Evolutionary conservation across 1,140 invertebrate species (phyloP).

Genomic region (Pogonognathellus flavescens): DNA sequence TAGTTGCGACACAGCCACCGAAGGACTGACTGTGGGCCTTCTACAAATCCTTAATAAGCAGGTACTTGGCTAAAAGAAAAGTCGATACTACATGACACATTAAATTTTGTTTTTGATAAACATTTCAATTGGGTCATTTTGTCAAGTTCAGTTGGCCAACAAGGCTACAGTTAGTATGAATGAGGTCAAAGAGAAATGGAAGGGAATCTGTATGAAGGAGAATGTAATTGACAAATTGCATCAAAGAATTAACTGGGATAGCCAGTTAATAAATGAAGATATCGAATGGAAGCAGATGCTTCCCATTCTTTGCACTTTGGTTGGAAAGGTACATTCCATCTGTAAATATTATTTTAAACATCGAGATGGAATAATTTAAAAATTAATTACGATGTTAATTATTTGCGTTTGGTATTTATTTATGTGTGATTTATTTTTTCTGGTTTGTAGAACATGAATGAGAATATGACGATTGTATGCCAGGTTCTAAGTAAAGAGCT

Average conservation of each 20-base stretch:
- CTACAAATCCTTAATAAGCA: constrained; percentile 14
- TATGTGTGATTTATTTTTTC: constrained; percentile 74
- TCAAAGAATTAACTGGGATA: not conserved
- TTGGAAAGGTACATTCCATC: not conserved
- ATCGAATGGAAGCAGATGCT: not conserved
- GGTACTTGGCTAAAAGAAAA: constrained; percentile 6
- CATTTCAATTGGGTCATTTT: constrained; percentile 15
- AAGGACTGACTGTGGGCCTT: constrained; percentile 80
- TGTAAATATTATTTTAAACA: no score
- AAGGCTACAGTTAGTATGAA: constrained; percentile 68
- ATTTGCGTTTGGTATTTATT: no score
- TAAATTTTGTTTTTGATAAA: constrained; percentile 6
- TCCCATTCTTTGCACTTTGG: not conserved
- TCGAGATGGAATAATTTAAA: no score
- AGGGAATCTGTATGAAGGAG: constrained; percentile 76
- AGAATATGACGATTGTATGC: constrained; percentile 85
- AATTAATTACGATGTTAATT: no score
- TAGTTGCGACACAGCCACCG: constrained; percentile 70
- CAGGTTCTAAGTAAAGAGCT: constrained; percentile 83
- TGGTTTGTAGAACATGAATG: constrained; percentile 72
- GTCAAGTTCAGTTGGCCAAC: constrained; percentile 69
- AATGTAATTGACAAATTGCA: constrained; percentile 75
- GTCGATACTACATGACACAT: not conserved
- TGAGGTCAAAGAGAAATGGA: constrained; percentile 76
- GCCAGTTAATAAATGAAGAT: not conserved